These are phyloP conservation scores for Damaliscus lunatus DNA, from an alignment of 2,113 vertebrate genomes.

Conservation along the genomic window DNA sequence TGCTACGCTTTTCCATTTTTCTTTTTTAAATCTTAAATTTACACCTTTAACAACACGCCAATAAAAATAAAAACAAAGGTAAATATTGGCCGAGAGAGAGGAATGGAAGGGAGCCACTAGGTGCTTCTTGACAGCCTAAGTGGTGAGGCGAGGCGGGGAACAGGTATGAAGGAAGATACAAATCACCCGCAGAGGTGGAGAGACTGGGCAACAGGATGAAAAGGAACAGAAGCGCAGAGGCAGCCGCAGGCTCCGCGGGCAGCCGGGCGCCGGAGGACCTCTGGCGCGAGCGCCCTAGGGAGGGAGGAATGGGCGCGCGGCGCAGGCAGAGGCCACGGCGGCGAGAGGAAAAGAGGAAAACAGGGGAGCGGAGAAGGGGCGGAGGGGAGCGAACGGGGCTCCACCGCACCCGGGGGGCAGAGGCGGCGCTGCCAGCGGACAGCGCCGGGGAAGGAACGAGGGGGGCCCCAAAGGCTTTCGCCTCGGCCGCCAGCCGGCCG, in stretches of 20 bases:
- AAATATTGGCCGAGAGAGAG: not conserved
- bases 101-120: not conserved
- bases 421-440: not conserved
- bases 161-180: not conserved
- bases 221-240: not conserved
- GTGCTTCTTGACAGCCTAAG: not conserved
- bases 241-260: not conserved
- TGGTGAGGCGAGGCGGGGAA: fast-evolving
- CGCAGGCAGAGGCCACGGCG: not conserved
- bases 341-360: not conserved
- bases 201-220: not conserved
- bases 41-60: not conserved
- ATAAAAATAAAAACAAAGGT: not conserved
- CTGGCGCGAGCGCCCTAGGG: not conserved
- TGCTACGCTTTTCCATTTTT: not conserved
- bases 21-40: not conserved
- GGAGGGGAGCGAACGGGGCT: not conserved
- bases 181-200: not conserved
- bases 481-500: not conserved
- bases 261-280: not conserved
- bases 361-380: not conserved
- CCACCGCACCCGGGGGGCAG: not conserved
- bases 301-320: conserved; percentile 21
- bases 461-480: not conserved
- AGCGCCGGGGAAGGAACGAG: not conserved